Percentiles rank a stretch among this genome's conserved stretches.
Evolutionary conservation across 2,113 vertebrate genomes (phyloP).

Genomic region (Myotis brandtii): DNA sequence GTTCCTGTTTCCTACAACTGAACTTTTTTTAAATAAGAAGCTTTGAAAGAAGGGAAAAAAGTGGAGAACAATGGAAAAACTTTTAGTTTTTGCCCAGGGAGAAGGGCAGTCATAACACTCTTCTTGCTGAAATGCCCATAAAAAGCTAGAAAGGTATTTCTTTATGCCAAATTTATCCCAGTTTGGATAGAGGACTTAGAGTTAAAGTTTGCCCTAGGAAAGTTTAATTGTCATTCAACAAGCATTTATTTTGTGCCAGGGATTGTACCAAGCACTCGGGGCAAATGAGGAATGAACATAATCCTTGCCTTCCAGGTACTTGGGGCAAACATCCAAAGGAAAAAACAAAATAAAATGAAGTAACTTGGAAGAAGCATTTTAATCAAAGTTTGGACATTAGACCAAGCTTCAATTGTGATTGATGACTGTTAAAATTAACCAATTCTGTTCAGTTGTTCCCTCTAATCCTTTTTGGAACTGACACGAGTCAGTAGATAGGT

Average conservation of each 20-base stretch:
- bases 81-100: background rate
- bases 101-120: background rate
- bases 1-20: background rate
- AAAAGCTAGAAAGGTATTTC: background rate
- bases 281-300: background rate
- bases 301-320: background rate
- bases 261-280: background rate
- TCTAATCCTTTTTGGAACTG: background rate
- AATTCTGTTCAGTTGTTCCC: background rate
- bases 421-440: conserved; percentile 2
- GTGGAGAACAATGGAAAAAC: background rate
- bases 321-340: background rate
- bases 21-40: conserved; percentile 2
- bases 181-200: background rate
- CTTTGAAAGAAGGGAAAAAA: background rate
- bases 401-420: conserved; percentile 16
- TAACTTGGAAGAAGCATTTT: conserved; percentile 22
- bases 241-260: background rate
- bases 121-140: background rate
- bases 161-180: background rate
- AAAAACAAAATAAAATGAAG: background rate
- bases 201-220: background rate
- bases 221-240: conserved; percentile 5
- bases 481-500: background rate
- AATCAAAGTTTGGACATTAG: conserved; percentile 26